These are phyloP conservation scores for Greenwoodochromis staneri DNA, from an alignment of 2,113 vertebrate species.

Conservation along the genomic window DNA sequence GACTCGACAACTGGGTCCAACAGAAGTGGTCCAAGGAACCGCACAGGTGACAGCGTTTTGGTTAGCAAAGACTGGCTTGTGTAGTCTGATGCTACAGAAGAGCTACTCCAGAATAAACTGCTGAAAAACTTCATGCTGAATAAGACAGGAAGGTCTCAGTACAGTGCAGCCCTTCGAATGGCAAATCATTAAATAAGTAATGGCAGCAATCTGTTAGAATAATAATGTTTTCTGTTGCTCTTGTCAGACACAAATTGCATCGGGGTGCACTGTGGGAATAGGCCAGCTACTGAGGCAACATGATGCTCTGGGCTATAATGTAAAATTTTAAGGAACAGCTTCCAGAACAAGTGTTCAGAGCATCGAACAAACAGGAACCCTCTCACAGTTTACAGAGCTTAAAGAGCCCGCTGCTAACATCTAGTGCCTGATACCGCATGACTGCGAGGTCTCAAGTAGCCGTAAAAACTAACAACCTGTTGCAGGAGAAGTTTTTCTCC, in stretches of 20 bases:
- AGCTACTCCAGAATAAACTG: not conserved
- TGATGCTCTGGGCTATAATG: not conserved
- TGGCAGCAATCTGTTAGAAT: not conserved
- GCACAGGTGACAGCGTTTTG: not conserved
- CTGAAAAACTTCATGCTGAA: not conserved
- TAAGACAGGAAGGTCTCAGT: not conserved
- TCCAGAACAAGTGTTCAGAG: not conserved
- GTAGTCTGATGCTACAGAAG: not conserved
- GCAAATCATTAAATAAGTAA: not conserved
- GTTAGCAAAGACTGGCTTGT: not conserved
- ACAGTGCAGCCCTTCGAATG: not conserved
- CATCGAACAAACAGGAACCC: rapidly evolving
- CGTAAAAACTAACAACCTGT: rapidly evolving
- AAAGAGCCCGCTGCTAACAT: not conserved
- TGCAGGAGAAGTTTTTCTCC: rapidly evolving
- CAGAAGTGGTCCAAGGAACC: not conserved
- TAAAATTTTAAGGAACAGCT: not conserved
- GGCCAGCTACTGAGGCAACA: not conserved
- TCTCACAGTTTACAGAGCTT: rapidly evolving
- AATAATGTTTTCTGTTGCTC: not conserved
- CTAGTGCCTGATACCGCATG: not conserved
- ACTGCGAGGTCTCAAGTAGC: rapidly evolving
- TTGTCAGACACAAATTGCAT: not conserved
- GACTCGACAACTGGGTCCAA: rapidly evolving
- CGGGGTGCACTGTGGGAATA: not conserved